Base-by-base conservation (phyloP, 2,113 vertebrate species). In the Noturus placidus region DNA sequence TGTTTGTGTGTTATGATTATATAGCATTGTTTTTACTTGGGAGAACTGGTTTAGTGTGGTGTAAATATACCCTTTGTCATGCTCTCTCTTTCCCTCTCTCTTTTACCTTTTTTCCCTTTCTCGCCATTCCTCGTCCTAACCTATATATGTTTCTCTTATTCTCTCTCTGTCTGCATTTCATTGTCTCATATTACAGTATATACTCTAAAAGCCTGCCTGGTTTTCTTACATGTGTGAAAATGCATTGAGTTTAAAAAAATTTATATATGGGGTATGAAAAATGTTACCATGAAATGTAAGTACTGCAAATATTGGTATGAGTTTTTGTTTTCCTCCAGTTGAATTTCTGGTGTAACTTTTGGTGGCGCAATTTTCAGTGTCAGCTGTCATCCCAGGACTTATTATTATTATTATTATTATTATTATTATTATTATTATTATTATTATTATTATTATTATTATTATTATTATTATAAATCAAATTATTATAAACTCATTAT, bases 1-100 rank as follows among this genome's bases (percentile, higher is more conserved):
- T 42, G 38, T 42, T 3, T 42, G 38, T 42, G 38, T 42, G 42
- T 46, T 46, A 46, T 46, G 93, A 93, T 92, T 95, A 95, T 95
- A 95, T 95, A 94, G 94, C 94, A 94, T 95, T 93, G 93, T 96
- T 95, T 96, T 95, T 95, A 94, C 94, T 94, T 92, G 91, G 93
- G 91, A 92, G 89, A 93, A 93, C 90, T 87, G 82, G 91, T 95
- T 93, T 90, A 92, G 93, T 95, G 94, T 95, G 93, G 92, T 96
- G 94, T 95, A 95, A 94, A 96, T 95, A 95, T 93, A 93, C 91
- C 85, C 89, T 88, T 82, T 15, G 80, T 89, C 63, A 83, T 38
- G 52, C 84, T 76, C 76, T 69, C 30, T 86, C n/a, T 35, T 10
- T 80, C 42, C 10, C 30, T 67, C 20, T 54, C 38, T 69, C 30